Conservation (phyloP, 92 coral and sea anemone genomes). For the Porites lobata region DNA sequence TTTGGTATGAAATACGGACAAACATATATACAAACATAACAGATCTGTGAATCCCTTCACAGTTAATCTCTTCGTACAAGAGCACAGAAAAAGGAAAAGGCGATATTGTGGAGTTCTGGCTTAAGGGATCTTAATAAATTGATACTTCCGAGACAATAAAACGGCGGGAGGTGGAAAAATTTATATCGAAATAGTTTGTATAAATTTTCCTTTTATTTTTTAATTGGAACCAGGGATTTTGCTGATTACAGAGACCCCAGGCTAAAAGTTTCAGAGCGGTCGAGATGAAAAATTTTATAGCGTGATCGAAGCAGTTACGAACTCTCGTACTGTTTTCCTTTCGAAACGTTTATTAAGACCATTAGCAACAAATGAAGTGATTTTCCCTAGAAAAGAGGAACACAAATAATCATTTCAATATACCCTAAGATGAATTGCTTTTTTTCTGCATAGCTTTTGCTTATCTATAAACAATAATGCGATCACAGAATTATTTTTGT, state of each 20-base stretch:
- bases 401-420: neutral
- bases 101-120: neutral
- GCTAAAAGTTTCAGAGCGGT: neutral
- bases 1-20: neutral
- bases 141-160: neutral
- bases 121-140: neutral
- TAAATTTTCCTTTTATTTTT: neutral
- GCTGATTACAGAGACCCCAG: neutral
- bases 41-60: neutral
- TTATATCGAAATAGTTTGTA: constrained; percentile 6
- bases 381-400: neutral
- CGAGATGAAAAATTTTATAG: neutral
- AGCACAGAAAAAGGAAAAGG: neutral
- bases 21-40: neutral
- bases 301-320: neutral
- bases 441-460: neutral
- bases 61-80: neutral
- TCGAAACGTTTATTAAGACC: too few species aligned
- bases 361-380: too few species aligned
- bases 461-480: neutral
- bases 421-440: neutral
- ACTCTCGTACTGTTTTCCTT: too few species aligned
- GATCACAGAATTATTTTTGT: neutral
- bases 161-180: constrained; percentile 20
- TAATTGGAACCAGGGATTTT: neutral